Evolutionary conservation across 2,888 invertebrate species (phyloP).

Genomic region (Callyntrura sp.): DNA sequence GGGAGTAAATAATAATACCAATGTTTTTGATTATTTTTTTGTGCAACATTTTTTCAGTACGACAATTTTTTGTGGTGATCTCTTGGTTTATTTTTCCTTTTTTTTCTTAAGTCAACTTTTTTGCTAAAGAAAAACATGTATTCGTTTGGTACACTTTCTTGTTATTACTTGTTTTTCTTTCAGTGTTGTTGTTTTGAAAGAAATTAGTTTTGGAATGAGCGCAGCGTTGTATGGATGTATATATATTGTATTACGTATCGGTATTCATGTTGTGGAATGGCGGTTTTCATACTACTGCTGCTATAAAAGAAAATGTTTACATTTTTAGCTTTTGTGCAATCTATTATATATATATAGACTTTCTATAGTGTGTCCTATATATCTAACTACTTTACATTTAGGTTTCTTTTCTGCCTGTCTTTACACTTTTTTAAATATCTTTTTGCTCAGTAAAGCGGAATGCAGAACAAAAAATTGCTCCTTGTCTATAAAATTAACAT

Average conservation of each 20-base stretch:
- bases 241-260: not conserved
- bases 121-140: conserved; percentile 1
- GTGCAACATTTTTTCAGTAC: conserved; percentile 9
- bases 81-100: conserved; percentile 3
- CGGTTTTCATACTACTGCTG: conserved; percentile 1
- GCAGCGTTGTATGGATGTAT: not conserved
- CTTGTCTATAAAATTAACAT: not conserved
- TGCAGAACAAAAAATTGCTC: conserved; percentile 1
- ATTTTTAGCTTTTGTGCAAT: conserved; percentile 15
- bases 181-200: conserved; percentile 4
- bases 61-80: not conserved
- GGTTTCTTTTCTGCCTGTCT: not conserved
- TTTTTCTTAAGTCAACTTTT: conserved; percentile 34
- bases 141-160: not conserved
- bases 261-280: conserved; percentile 1
- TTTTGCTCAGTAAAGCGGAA: conserved; percentile 35
- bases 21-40: conserved; percentile 12
- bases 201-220: conserved; percentile 24
- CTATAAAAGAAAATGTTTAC: conserved; percentile 5
- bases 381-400: not conserved
- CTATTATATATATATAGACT: not conserved
- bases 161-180: not conserved
- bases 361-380: not conserved
- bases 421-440: conserved; percentile 18
- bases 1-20: not conserved